Conservation (phyloP, 1,140 invertebrate genomes). For the Pachypeltis micranthus region DNA sequence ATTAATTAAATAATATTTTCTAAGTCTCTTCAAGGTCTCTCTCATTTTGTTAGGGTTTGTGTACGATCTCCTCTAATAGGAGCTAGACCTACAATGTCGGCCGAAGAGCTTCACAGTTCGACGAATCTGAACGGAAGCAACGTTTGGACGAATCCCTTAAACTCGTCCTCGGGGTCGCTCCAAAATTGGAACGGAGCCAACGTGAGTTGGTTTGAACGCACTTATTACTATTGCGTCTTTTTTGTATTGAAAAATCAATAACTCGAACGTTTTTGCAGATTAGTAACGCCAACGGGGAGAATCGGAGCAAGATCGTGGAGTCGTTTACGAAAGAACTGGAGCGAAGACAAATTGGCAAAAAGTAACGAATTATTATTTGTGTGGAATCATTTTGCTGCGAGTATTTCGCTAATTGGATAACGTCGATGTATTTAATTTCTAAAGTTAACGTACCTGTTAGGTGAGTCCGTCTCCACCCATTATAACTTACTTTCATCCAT, state of each 20-base stretch:
- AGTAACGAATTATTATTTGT: conserved; percentile 26
- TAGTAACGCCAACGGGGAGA: neutral
- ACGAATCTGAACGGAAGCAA: conserved; percentile 40
- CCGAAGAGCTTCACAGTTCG: conserved; percentile 40
- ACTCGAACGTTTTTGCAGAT: too few species aligned
- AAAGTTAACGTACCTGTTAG: too few species aligned
- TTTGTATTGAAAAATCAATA: too few species aligned
- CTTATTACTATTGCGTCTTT: too few species aligned
- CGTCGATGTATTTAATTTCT: too few species aligned
- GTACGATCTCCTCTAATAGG: conserved; percentile 65
- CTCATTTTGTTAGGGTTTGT: conserved; percentile 47
- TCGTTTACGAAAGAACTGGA: conserved; percentile 46
- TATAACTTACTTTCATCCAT: too few species aligned
- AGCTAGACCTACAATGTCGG: conserved; percentile 54
- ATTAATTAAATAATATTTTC: too few species aligned
- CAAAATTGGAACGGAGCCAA: conserved; percentile 20
- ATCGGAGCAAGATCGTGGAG: conserved; percentile 36
- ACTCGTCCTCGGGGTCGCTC: conserved; percentile 31
- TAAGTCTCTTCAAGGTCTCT: conserved; percentile 2
- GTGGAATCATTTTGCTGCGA: too few species aligned
- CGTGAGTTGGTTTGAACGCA: too few species aligned
- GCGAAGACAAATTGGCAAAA: conserved; percentile 43
- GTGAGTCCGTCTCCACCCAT: too few species aligned
- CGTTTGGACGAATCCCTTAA: conserved; percentile 56
- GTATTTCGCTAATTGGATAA: too few species aligned